Conservation (phyloP, 53 echinoderm and acorn worm genomes). For the Pentamera pediparva region DNA sequence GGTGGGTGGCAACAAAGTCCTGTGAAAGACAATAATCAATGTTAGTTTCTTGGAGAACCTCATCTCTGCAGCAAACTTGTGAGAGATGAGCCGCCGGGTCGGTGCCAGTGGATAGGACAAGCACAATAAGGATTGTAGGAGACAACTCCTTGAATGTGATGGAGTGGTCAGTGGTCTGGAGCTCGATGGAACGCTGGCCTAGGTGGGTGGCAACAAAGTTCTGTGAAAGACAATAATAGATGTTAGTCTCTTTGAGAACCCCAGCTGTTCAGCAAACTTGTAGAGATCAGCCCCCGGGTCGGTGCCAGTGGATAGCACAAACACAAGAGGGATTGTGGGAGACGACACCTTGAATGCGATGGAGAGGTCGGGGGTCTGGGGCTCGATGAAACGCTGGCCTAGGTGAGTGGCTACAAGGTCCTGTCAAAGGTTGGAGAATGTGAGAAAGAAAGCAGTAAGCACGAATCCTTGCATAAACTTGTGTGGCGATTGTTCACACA, state of each 20-base stretch:
- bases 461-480: neutral
- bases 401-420: slow-evolving; percentile 84
- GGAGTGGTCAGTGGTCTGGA: slow-evolving; percentile 85
- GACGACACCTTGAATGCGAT: slow-evolving; percentile 92
- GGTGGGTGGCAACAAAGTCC: slow-evolving; percentile 85
- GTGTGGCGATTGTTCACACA: neutral
- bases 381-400: slow-evolving; percentile 98
- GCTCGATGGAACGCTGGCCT: slow-evolving; percentile 98
- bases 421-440: too few species aligned
- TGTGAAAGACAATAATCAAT: slow-evolving; percentile 51
- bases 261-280: slow-evolving; percentile 98
- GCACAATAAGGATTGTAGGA: slow-evolving; percentile 76
- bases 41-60: slow-evolving; percentile 94
- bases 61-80: slow-evolving; percentile 99
- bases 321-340: slow-evolving; percentile 78
- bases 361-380: slow-evolving; percentile 87
- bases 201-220: slow-evolving; percentile 84
- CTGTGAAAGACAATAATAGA: slow-evolving; percentile 60
- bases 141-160: slow-evolving; percentile 92
- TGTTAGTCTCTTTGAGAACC: slow-evolving; percentile 91
- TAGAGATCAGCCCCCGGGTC: slow-evolving; percentile 96
- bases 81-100: slow-evolving; percentile 95
- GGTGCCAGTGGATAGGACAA: slow-evolving; percentile 85
- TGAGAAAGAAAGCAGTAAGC: too few species aligned
- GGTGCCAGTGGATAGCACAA: slow-evolving; percentile 85